Percentiles rank a stretch among this genome's conserved stretches.
phyloP scores from a whole-genome alignment of 2,113 vertebrate species.

The Rhinichthys klamathensis region DNA sequence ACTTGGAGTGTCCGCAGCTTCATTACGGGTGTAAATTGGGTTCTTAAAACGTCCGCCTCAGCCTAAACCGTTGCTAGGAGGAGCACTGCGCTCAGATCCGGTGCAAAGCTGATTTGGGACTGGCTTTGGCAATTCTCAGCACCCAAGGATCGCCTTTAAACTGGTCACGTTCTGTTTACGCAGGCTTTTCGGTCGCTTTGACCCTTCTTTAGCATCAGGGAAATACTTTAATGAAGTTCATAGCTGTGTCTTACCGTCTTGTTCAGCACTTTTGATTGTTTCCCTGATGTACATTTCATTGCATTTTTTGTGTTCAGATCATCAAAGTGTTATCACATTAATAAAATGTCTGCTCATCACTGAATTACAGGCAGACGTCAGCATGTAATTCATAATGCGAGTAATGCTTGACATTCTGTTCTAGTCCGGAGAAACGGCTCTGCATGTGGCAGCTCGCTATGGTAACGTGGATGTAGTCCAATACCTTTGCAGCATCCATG shows the following conservation, averaged over 20 bases:
- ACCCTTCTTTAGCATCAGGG: neutral
- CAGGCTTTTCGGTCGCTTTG: neutral
- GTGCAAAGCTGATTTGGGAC: constrained; percentile 27
- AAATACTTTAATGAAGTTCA: constrained; percentile 2
- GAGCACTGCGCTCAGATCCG: neutral
- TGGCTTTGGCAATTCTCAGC: constrained; percentile 16
- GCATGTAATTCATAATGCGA: constrained; percentile 8
- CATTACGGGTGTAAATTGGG: constrained; percentile 46
- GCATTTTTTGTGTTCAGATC: neutral
- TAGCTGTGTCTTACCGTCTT: neutral
- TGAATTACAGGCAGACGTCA: neutral
- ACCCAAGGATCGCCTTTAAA: neutral
- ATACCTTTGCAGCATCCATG: constrained; percentile 88
- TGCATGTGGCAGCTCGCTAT: constrained; percentile 94
- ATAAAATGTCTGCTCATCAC: constrained; percentile 8
- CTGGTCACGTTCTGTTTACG: neutral
- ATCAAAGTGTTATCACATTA: neutral
- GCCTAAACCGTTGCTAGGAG: constrained; percentile 15
- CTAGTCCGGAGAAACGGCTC: constrained; percentile 94
- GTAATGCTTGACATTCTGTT: constrained; percentile 36
- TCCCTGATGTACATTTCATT: neutral
- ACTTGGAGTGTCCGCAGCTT: constrained; percentile 8
- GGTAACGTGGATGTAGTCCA: constrained; percentile 95
- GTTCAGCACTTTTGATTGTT: neutral
- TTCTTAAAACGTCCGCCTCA: neutral